phyloP scores from a whole-genome alignment of 1,140 invertebrate genomes.

The Drosophila pseudoananassae region DNA sequence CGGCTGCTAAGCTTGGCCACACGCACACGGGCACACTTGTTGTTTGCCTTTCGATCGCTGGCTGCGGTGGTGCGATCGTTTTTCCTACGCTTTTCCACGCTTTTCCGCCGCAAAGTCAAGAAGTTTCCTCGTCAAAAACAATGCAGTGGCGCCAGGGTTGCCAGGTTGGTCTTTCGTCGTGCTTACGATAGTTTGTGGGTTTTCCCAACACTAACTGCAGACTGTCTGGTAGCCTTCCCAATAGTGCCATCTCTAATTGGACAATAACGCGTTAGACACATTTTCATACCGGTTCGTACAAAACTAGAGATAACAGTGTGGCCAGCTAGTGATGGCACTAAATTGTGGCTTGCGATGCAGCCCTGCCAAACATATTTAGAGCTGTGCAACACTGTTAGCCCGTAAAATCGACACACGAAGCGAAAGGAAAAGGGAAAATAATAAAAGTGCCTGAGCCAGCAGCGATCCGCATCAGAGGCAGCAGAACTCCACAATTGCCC shows the following conservation, averaged over 20 bases:
- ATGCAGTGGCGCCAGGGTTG: constrained; percentile 50
- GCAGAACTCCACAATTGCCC: neutral
- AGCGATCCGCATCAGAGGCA: neutral
- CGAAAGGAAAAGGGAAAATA: constrained; percentile 1
- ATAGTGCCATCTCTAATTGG: neutral
- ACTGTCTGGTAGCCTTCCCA: no score
- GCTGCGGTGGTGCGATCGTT: constrained; percentile 19
- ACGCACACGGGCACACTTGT: constrained; percentile 29
- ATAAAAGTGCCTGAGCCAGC: constrained; percentile 1
- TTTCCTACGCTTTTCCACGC: constrained; percentile 25
- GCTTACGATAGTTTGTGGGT: neutral
- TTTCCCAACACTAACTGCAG: neutral
- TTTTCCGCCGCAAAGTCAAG: constrained; percentile 41
- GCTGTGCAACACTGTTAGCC: neutral
- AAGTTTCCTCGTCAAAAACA: constrained; percentile 53
- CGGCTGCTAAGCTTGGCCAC: constrained; percentile 2
- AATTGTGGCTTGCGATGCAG: neutral
- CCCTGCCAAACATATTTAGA: neutral
- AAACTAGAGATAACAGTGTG: no score
- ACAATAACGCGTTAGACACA: neutral
- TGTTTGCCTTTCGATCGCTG: constrained; percentile 29
- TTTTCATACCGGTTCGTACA: no score
- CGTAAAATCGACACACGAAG: neutral
- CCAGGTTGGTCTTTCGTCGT: constrained; percentile 11
- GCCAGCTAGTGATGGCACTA: no score